Evolutionary conservation across 2,113 vertebrate species (phyloP), one percentile per base, ranked within the genome.

Genomic region (Falcunculus frontatus): DNA sequence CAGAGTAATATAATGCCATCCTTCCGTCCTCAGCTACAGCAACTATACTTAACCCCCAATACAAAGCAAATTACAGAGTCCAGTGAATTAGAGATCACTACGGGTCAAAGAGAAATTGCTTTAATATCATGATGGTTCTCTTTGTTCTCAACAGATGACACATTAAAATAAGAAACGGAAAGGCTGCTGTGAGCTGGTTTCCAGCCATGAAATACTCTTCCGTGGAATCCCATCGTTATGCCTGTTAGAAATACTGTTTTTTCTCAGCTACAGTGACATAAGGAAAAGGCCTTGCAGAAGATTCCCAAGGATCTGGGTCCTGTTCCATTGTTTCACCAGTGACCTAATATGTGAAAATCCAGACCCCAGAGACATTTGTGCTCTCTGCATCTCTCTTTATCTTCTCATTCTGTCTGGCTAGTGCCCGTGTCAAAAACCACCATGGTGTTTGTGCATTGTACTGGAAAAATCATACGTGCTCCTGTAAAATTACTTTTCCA

Each of bases 21-120:
- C 39, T 75, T 84, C 72, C 72, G 76, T 41, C 72, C 76, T 88
- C 79, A 75, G 68, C 85, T 35, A 42, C 44, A 77, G 67, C 84
- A 74, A 50, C 85, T 92, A 6, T 67, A 37, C 63, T 86, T 86
- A 80, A 74, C 62, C 72, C 84, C 64, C 86, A 78, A 27, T 67
- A 78, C 74, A 84, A 78, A 84, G 62, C 56, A 93, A 93, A 93
- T 92, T 94, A 73, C 79, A 84, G 85, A 89, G 85, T 84, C 68
- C 68, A 64, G 88, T 94, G 95, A 92, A 87, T 95, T 72, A 90
- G 88, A 81, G 82, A 86, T 90, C 93, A 64, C 69, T 57, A 57
- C 1, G 41, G 94, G 94, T 91, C 81, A 90, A 60, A 93, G 76
- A 95, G 83, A 96, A 96, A 95, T 93, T 84, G 16, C 82, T 92